Percentiles rank a stretch among this genome's conserved stretches.
Evolutionary conservation across 1,140 invertebrate species (phyloP).

Genomic region (Hermatobates lingyangjiaoensis): DNA sequence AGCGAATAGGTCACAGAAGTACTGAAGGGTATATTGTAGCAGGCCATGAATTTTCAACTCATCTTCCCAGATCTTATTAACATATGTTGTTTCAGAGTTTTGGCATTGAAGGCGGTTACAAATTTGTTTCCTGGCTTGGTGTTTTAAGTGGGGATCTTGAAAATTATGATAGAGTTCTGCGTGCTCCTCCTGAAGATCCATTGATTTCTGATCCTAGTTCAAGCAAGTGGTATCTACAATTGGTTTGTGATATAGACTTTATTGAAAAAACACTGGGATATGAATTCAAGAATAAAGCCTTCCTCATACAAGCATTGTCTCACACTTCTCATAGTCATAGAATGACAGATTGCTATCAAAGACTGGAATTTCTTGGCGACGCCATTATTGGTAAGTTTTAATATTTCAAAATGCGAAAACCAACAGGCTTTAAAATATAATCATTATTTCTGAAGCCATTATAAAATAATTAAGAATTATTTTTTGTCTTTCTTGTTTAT

Average conservation of each 20-base stretch:
- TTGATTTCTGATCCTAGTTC: not conserved
- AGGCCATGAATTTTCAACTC: no score
- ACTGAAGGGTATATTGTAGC: no score
- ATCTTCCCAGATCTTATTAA: not conserved
- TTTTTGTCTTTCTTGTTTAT: no score
- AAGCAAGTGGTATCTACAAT: no score
- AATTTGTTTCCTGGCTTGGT: constrained; percentile 1
- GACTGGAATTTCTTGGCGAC: constrained; percentile 93
- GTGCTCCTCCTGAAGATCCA: constrained; percentile 1
- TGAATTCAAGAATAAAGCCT: constrained; percentile 63
- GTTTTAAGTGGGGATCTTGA: not conserved
- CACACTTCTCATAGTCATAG: constrained; percentile 83
- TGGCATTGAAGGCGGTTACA: constrained; percentile 9
- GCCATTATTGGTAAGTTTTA: constrained; percentile 57
- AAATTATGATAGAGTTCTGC: constrained; percentile 1
- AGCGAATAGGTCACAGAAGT: no score
- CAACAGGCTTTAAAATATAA: no score
- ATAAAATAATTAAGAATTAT: no score
- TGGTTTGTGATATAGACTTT: no score
- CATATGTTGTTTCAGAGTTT: constrained; percentile 1
- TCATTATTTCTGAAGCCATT: no score
- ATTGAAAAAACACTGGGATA: constrained; percentile 76
- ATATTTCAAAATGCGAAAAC: no score
- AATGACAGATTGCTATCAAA: constrained; percentile 92
- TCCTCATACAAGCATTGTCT: constrained; percentile 82